These are phyloP conservation scores for Cariama cristata DNA, from an alignment of 2,113 vertebrate species.

Conservation along the genomic window DNA sequence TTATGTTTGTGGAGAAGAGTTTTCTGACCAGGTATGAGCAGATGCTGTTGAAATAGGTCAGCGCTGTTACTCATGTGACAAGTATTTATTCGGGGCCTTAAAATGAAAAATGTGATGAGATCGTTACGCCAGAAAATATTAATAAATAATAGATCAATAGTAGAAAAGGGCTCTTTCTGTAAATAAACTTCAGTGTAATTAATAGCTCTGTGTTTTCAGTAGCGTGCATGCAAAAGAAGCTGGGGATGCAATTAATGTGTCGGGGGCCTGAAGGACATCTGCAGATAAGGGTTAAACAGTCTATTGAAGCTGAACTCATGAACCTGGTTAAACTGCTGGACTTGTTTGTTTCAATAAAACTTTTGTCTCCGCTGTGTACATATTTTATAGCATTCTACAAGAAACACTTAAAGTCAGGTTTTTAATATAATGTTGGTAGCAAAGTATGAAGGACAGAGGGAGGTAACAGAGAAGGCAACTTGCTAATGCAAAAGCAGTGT, in stretches of 20 bases:
- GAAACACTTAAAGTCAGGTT: conserved; percentile 57
- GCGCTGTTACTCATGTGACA: conserved; percentile 26
- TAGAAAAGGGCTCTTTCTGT: conserved; percentile 82
- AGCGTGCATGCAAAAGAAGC: conserved; percentile 85
- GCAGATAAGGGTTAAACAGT: conserved; percentile 86
- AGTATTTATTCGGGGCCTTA: conserved; percentile 60
- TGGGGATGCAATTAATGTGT: conserved; percentile 82
- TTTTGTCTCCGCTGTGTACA: conserved; percentile 56
- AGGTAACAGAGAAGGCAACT: conserved; percentile 69
- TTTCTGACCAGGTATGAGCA: neutral
- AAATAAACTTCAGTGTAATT: conserved; percentile 91
- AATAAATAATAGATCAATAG: conserved; percentile 91
- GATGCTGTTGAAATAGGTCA: conserved; percentile 16
- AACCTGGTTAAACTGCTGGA: conserved; percentile 76
- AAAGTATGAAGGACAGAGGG: conserved; percentile 71
- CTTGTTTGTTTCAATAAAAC: conserved; percentile 80
- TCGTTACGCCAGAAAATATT: conserved; percentile 83
- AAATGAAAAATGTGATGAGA: conserved; percentile 80
- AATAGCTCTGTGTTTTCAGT: conserved; percentile 90
- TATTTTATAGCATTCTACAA: conserved; percentile 48
- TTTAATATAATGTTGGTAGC: conserved; percentile 67
- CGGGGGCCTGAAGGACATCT: conserved; percentile 84
- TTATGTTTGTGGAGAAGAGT: neutral
- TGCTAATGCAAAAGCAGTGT: conserved; percentile 90
- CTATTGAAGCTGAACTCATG: conserved; percentile 78